Evolutionary conservation across 2,113 vertebrate genomes (phyloP).

Genomic region (Clarias magur): DNA sequence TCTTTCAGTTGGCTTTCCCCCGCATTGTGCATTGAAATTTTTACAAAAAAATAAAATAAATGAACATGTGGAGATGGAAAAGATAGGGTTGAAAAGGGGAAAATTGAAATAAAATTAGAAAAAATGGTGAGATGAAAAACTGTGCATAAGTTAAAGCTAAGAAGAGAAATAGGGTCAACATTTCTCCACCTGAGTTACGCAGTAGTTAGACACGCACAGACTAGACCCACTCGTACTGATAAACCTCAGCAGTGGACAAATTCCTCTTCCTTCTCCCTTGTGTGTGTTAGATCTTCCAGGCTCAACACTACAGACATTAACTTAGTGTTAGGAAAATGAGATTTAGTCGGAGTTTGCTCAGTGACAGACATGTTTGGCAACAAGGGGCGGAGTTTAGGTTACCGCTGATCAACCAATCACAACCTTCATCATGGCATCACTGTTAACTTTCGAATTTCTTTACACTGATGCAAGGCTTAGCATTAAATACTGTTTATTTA

Average conservation of each 20-base stretch:
- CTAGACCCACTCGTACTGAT: constrained; percentile 24
- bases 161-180: constrained; percentile 37
- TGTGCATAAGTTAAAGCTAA: constrained; percentile 37
- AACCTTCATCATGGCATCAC: not conserved
- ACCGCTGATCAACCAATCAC: not conserved
- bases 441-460: not conserved
- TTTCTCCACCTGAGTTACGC: constrained; percentile 55
- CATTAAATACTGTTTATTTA: not conserved
- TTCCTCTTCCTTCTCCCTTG: constrained; percentile 12
- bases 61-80: constrained; percentile 12
- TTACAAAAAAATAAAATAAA: constrained; percentile 27
- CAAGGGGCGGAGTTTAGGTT: not conserved
- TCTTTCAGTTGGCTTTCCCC: constrained; percentile 10
- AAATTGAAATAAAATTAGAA: constrained; percentile 38
- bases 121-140: constrained; percentile 55
- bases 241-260: constrained; percentile 1
- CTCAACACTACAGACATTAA: constrained; percentile 1
- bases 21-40: constrained; percentile 63
- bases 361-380: not conserved
- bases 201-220: constrained; percentile 38
- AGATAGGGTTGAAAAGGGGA: constrained; percentile 26
- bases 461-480: not conserved
- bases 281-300: constrained; percentile 1
- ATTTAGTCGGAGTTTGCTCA: not conserved
- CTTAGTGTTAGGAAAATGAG: not conserved